Evolutionary conservation across 1,140 invertebrate genomes (phyloP).

Genomic region (Drosophila grimshawi): DNA sequence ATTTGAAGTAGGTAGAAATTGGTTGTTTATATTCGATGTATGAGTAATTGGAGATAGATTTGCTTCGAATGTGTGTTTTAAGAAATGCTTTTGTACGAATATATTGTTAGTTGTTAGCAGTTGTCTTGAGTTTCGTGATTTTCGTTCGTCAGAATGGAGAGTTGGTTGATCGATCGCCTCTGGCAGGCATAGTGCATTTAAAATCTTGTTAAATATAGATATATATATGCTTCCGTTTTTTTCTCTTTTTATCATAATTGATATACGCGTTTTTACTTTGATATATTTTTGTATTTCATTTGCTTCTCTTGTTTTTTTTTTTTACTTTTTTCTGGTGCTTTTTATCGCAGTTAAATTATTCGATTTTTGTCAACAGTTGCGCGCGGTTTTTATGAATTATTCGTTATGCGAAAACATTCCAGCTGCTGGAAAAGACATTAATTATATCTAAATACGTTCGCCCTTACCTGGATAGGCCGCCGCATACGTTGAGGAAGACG

Average conservation of each 20-base stretch:
- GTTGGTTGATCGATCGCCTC: slow-evolving; percentile 52
- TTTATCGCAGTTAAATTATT: slow-evolving; percentile 49
- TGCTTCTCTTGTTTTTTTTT: slow-evolving; percentile 40
- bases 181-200: slow-evolving; percentile 76
- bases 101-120: slow-evolving; percentile 69
- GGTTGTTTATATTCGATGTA: slow-evolving; percentile 27
- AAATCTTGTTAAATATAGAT: slow-evolving; percentile 74
- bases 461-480: slow-evolving; percentile 80
- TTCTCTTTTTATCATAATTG: slow-evolving; percentile 46
- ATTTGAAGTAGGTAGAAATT: slow-evolving; percentile 20
- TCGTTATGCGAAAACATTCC: slow-evolving; percentile 50
- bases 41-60: slow-evolving; percentile 28
- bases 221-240: slow-evolving; percentile 44
- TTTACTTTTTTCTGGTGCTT: slow-evolving; percentile 29
- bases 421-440: slow-evolving; percentile 66
- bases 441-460: slow-evolving; percentile 35
- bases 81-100: slow-evolving; percentile 44
- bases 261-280: slow-evolving; percentile 56
- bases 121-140: slow-evolving; percentile 52
- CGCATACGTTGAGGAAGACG: slow-evolving; percentile 78
- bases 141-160: slow-evolving; percentile 33
- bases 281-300: slow-evolving; percentile 41
- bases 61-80: slow-evolving; percentile 33
- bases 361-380: slow-evolving; percentile 37
- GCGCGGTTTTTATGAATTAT: slow-evolving; percentile 48